Evolutionary conservation across 2,797 vertebrate genomes (phyloP), one percentile per base, ranked within the genome.

Genomic region (Myotis vivesi): DNA sequence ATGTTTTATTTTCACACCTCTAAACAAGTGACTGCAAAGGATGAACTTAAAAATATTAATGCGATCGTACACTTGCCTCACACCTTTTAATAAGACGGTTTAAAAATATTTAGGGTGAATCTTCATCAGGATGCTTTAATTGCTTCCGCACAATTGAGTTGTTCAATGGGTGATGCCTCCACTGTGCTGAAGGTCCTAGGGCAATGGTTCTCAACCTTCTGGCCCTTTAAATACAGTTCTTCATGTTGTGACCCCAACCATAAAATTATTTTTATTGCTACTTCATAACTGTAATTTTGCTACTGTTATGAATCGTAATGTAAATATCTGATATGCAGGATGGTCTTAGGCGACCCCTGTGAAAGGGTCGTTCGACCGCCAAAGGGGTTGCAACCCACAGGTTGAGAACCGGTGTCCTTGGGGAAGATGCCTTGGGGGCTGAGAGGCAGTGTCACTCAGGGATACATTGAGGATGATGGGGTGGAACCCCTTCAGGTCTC

Each of bases 31-130:
- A 94, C 59, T 92, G 28, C 30, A 64, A 59, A 94, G 82, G 69
- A 64, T 92, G 79, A 91, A 92, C 89, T 87, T 94, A 96, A 91
- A 96, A 95, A 93, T 90, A 93, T 81, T 68, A 89, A 93, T 83
- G 72, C 36, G 46, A 28, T 55, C 28, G 75, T 92, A 49, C 53
- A 80, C 77, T 94, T 95, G 38, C 8, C 82, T 91, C 76, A 36
- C 73, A 91, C 51, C 28, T 94, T 92, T 93, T 85, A 91, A 95
- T 92, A 91, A 81, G 30, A n/a, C 4, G 5, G 38, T 53, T 68
- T 89, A 91, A 94, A 96, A 92, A 72, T 92, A 83, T 86, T 95
- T 94, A 81, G 76, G 36, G 49, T 69, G 64, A 87, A 57, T n/a
- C 49, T 87, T 94, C 68, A 51, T 44, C 28, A 46, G 13, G 55